Base-by-base conservation (phyloP, 92 coral and sea anemone species). In the Porites evermanni region DNA sequence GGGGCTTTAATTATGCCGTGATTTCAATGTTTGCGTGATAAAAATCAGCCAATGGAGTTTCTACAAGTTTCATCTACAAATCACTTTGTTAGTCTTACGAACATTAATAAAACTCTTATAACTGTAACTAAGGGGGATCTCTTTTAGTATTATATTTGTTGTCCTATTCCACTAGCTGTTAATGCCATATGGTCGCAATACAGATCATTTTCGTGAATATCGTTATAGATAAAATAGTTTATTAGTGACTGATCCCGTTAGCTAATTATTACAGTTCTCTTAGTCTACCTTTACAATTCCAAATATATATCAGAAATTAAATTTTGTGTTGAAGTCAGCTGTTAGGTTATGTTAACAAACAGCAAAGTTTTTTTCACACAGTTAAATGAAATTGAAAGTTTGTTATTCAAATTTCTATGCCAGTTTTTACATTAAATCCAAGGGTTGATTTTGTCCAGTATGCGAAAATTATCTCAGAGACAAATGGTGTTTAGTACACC, bases 31-130 rank as follows among this genome's bases (percentile, higher is more conserved):
- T 79, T 79, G 72, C 71, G 13, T 69, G 20, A 1, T 23, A 24
- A 24, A 29, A 72, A 82, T 56, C 21, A 26, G 12, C 79, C 87
- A 72, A 65, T 47, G 13, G 71, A 8, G 79, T 47, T 64, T 63
- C 64, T 38, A 72, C 69, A 64, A 75, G 69, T 85, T 2, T 52
- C 47, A 47, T 52, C 53, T 54, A 2, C 38, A 64, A 29, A 82
- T 6, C 77, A 23, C 24, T 67, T 21, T 38, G 3, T 67, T 9
- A 16, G 2, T 7, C 8, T 14, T 63, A 56, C 4, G 12, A 56
- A 56, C 61, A 56, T 56, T 6, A 56, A 10, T 11, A 56, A 11
- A 56, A 56, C 16, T 56, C 61, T 11, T 11, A 14, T 56, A 10
- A 56, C 16, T 56, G 61, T 11, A 56, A 10, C 4, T 56, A 14